These are phyloP conservation scores for Myotis brandtii DNA, from an alignment of 2,113 vertebrate genomes.

Conservation along the genomic window DNA sequence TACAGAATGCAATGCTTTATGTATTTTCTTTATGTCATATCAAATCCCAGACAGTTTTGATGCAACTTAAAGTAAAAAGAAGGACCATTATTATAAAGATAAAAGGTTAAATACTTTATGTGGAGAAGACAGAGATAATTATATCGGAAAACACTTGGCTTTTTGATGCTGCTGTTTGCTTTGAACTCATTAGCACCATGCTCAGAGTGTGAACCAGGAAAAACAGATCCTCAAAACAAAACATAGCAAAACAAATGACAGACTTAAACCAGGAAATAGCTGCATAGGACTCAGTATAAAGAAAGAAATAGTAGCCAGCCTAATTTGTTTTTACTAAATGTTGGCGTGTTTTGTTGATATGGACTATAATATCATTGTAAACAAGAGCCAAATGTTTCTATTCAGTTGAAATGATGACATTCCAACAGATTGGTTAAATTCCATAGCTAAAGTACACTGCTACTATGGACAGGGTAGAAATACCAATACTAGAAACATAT, in stretches of 20 bases:
- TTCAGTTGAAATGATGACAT: background rate
- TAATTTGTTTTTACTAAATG: constrained; percentile 5
- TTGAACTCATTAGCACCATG: constrained; percentile 59
- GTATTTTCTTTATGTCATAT: background rate
- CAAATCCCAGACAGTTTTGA: constrained; percentile 51
- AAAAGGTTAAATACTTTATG: constrained; percentile 36
- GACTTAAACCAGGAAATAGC: background rate
- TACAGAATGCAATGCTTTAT: background rate
- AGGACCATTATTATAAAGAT: constrained; percentile 23
- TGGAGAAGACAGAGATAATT: constrained; percentile 52
- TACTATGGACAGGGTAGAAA: background rate
- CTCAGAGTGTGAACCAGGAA: constrained; percentile 57
- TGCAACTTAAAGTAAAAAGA: constrained; percentile 21
- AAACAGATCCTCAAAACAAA: constrained; percentile 48
- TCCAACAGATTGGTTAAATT: background rate
- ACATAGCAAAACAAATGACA: background rate
- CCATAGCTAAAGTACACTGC: background rate
- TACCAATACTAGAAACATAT: background rate
- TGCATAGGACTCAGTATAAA: background rate
- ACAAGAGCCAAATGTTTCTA: background rate
- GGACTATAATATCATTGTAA: background rate
- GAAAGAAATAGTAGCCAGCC: background rate
- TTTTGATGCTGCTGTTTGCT: constrained; percentile 53
- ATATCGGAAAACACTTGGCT: constrained; percentile 35
- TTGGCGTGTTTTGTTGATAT: background rate